A percentile compares a stretch with the other conserved stretches of the same genome.
These are phyloP conservation scores for Amphipoea lucens DNA, from an alignment of 2,888 invertebrate genomes.

Conservation along the genomic window DNA sequence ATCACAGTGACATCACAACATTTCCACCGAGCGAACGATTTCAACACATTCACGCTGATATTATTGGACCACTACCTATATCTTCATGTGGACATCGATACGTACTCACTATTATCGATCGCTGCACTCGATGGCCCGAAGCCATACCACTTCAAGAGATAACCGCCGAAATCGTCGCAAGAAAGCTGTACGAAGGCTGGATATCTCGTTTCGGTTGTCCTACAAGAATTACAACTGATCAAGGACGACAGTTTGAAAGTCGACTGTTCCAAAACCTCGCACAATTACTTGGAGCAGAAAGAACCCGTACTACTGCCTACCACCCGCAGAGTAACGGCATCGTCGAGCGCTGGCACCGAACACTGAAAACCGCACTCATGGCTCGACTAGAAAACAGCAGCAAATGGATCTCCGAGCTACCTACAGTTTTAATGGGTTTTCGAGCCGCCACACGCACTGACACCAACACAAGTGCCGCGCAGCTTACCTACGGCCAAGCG, in stretches of 20 bases:
- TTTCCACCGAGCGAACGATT: slow-evolving; percentile 2
- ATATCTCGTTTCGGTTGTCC: too few species aligned
- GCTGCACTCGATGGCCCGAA: neutral
- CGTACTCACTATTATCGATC: too few species aligned
- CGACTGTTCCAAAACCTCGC: neutral
- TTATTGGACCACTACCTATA: neutral
- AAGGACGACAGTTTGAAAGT: neutral
- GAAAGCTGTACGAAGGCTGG: too few species aligned
- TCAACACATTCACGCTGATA: neutral
- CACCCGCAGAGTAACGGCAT: neutral
- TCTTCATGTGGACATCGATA: neutral
- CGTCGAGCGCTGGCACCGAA: neutral
- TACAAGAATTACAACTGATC: neutral
- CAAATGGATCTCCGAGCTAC: neutral
- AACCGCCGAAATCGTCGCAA: too few species aligned
- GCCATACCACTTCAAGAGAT: neutral
- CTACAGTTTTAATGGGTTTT: neutral
- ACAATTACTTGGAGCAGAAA: neutral
- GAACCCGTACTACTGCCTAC: neutral
- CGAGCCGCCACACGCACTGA: neutral
- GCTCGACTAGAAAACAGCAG: neutral
- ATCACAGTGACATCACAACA: fast-evolving
- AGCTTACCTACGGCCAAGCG: slow-evolving; percentile 1
- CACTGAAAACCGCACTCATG: neutral
- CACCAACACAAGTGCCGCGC: neutral